Evolutionary conservation across 1,140 invertebrate genomes (phyloP), one percentile per base, ranked within the genome.

Genomic region (Drosophila carrolli): DNA sequence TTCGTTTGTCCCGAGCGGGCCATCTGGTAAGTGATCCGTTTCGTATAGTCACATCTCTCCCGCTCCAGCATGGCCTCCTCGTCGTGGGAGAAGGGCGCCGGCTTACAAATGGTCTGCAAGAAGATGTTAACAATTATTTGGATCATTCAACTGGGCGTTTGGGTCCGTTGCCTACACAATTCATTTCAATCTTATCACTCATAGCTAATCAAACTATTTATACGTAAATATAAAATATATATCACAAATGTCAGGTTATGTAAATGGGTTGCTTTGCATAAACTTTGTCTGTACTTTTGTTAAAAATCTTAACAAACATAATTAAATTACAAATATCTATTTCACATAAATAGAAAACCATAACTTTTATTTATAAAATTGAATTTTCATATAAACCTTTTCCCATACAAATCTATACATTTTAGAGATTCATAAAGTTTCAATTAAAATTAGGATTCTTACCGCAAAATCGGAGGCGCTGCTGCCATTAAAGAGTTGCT

Each of bases 41-140:
- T 92, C 8, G 94, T 94, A 90, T 99, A 99, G 93, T 99, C 96
- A 91, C 97, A 97, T 6, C 94, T 93, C 29, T 97, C 94, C 38
- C 96, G 93, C 88, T 97, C 97, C 71, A 93, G 83, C 35, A 96
- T 93, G 7, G 98, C 98, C 60, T 95, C 95, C 43, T 95, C 94
- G 77, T 99, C 98, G 92, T 97, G 95, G 80, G 96, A 96, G 93
- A 97, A 99, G 8, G 98, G 98, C 11, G 98, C 98, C 81, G 97
- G 95, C 60, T 94, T 94, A 80, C 95, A 95, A 71, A 97, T 95
- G 13, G 96, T 96, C 96, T 97, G 93, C 40, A 95, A 95, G 86
- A 85, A 70, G 57, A 35, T 51, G 4, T 9, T 35, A 23, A 14
- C 13, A 6, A 23, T 63, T 13, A 35, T 40, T 60, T 53, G 7